These are phyloP conservation scores for Cetonia aurata DNA, from an alignment of 2,888 invertebrate genomes.

Conservation along the genomic window DNA sequence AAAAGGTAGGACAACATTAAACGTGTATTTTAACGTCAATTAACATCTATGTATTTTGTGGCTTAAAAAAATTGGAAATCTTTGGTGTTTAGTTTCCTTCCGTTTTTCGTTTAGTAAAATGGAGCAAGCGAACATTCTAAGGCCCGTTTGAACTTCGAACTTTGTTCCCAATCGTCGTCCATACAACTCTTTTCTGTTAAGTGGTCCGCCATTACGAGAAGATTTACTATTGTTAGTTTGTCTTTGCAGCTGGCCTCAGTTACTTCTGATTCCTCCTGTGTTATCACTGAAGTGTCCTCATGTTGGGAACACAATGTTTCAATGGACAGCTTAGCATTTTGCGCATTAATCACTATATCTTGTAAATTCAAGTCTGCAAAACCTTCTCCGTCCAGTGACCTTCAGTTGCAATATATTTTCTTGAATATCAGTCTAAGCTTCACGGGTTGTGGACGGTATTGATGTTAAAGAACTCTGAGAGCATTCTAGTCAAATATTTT, in stretches of 20 bases:
- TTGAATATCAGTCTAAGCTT: not conserved
- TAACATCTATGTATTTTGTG: no score
- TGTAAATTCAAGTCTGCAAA: not conserved
- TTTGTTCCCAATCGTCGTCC: not conserved
- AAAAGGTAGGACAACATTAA: no score
- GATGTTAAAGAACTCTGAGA: not conserved
- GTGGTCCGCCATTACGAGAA: conserved; percentile 1
- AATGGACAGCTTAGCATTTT: conserved; percentile 10
- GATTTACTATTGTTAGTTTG: not conserved
- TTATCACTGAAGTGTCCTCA: not conserved
- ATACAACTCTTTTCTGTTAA: conserved; percentile 4
- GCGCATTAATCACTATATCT: conserved; percentile 5
- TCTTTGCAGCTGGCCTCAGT: not conserved
- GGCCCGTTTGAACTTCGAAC: not conserved
- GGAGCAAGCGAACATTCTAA: not conserved
- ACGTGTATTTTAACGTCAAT: no score
- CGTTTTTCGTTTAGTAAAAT: no score
- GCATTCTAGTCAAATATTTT: not conserved
- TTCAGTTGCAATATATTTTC: not conserved
- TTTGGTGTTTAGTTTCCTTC: no score
- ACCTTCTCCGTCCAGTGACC: not conserved
- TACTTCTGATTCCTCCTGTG: not conserved
- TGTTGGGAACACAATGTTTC: conserved; percentile 13
- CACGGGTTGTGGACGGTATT: not conserved
- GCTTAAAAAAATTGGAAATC: no score